phyloP scores from a whole-genome alignment of 1,140 invertebrate genomes.

The Glossosoma conforme region DNA sequence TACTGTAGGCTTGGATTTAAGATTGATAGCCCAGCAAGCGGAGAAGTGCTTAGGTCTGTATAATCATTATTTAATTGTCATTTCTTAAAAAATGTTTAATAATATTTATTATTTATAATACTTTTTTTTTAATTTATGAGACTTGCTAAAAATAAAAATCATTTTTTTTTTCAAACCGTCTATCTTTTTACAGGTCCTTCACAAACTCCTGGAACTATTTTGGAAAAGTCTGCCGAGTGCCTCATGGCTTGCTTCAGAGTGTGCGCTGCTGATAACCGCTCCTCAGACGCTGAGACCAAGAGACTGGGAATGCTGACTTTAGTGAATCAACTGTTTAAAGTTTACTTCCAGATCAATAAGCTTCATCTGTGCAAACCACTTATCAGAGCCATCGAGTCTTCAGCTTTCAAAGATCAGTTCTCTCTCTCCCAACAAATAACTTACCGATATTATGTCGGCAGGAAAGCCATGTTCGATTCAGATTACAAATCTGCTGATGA shows the following conservation, averaged over 20 bases:
- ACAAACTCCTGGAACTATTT: constrained; percentile 65
- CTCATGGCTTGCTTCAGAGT: constrained; percentile 93
- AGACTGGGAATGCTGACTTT: constrained; percentile 92
- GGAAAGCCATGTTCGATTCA: constrained; percentile 97
- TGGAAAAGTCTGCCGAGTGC: constrained; percentile 92
- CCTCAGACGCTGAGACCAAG: constrained; percentile 86
- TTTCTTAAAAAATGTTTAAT: background rate
- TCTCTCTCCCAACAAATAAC: constrained; percentile 84
- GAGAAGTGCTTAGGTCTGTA: constrained; percentile 54
- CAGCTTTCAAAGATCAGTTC: constrained; percentile 83
- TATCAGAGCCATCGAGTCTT: constrained; percentile 92
- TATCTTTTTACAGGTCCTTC: constrained; percentile 21
- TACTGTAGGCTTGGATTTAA: constrained; percentile 79
- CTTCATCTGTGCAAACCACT: constrained; percentile 94
- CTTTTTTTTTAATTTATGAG: background rate
- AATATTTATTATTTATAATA: background rate
- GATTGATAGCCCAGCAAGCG: constrained; percentile 75
- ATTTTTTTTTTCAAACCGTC: background rate
- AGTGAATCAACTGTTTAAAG: constrained; percentile 96
- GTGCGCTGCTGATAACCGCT: constrained; percentile 88
- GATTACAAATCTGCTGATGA: constrained; percentile 91
- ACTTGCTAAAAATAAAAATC: background rate
- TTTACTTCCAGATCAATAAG: constrained; percentile 97
- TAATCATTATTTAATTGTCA: background rate
- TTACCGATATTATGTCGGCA: constrained; percentile 94